phyloP scores from a whole-genome alignment of 2,888 invertebrate genomes.

The Caradrina clavipalpis region DNA sequence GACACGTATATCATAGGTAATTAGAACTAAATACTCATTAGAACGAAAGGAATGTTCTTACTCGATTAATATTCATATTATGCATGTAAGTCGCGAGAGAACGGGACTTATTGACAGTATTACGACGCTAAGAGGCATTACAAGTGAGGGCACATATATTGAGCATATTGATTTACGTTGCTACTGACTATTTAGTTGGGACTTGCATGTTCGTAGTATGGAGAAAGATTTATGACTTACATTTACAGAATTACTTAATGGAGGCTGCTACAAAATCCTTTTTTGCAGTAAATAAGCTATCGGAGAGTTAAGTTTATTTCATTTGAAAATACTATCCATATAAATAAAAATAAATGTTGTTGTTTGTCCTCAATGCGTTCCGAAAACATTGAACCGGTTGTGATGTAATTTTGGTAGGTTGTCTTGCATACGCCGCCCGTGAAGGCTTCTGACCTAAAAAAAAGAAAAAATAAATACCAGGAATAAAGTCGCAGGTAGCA shows the following conservation, averaged over 20 bases:
- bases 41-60: conserved; percentile 36
- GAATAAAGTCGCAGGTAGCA: no score
- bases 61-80: conserved; percentile 61
- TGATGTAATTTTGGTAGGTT: no score
- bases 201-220: neutral
- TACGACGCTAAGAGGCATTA: conserved; percentile 58
- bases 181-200: conserved; percentile 8
- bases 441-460: no score
- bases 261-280: no score
- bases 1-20: neutral
- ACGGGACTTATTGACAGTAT: conserved; percentile 59
- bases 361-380: no score
- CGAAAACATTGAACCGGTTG: no score
- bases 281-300: no score
- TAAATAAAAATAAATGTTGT: no score
- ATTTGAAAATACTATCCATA: no score
- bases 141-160: conserved; percentile 28
- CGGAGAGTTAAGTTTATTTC: no score
- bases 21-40: conserved; percentile 9
- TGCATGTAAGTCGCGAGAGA: conserved; percentile 56
- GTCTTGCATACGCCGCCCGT: no score
- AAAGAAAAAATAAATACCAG: no score
- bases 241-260: neutral
- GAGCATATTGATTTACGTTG: conserved; percentile 38
- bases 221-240: neutral